Conservation (phyloP, 2,888 invertebrate genomes). For the Nymphalis c-album region DNA sequence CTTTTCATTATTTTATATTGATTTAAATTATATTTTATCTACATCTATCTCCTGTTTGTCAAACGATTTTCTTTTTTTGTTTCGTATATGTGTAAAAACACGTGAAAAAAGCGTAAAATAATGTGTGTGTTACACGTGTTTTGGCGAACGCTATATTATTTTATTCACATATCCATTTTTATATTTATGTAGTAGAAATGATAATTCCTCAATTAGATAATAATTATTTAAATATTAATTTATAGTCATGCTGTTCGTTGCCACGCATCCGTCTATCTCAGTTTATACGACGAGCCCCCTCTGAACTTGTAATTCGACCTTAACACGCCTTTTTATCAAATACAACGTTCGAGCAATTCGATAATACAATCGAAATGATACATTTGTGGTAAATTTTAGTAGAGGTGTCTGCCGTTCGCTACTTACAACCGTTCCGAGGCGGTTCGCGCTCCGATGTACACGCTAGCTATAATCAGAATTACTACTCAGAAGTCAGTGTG, state of each 20-base stretch:
- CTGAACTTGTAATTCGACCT: conserved; percentile 59
- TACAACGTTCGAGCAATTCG: conserved; percentile 38
- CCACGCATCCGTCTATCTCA: conserved; percentile 5
- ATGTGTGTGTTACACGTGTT: too few species aligned
- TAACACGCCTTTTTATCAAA: conserved; percentile 57
- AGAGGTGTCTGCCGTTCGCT: conserved; percentile 33
- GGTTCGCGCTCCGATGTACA: conserved; percentile 46
- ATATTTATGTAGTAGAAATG: too few species aligned
- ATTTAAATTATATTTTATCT: too few species aligned
- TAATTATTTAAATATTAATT: neutral
- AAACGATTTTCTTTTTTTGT: too few species aligned
- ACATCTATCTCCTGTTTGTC: too few species aligned
- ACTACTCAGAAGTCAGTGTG: conserved; percentile 54
- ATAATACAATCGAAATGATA: conserved; percentile 14
- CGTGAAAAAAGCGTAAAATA: too few species aligned
- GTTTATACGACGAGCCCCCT: conserved; percentile 62
- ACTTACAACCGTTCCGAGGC: conserved; percentile 58
- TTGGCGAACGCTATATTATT: too few species aligned
- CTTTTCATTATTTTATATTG: too few species aligned
- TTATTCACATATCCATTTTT: too few species aligned
- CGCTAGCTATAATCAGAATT: conserved; percentile 50
- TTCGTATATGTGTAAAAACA: too few species aligned
- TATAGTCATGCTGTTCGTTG: neutral
- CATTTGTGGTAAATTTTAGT: conserved; percentile 21
- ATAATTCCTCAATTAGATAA: too few species aligned